Conservation (phyloP, 2,888 invertebrate species). For the Atethmia centrago region DNA sequence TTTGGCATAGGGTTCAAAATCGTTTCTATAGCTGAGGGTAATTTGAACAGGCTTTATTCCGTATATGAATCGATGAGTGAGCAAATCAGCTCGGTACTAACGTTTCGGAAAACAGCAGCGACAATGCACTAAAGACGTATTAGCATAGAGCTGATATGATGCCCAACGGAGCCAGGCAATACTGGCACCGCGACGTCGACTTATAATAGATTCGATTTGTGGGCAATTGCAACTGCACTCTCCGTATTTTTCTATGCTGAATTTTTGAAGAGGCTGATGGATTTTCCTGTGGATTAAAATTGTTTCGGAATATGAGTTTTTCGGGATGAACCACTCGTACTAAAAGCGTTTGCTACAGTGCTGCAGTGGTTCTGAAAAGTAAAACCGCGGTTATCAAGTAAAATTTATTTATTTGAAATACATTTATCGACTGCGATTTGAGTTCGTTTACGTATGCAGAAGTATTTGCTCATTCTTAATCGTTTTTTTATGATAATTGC, state of each 20-base stretch:
- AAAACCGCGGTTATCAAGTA: not conserved
- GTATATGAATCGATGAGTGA: constrained; percentile 38
- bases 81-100: constrained; percentile 58
- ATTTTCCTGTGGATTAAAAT: not conserved
- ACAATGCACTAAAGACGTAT: constrained; percentile 39
- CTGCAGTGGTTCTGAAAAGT: not conserved
- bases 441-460: not conserved
- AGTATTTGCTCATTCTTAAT: not conserved
- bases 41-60: constrained; percentile 35
- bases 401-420: not conserved
- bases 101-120: constrained; percentile 51
- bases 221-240: constrained; percentile 25
- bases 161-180: constrained; percentile 1
- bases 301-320: not conserved
- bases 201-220: constrained; percentile 12
- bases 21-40: constrained; percentile 6
- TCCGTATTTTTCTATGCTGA: constrained; percentile 15
- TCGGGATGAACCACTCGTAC: not conserved
- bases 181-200: not conserved
- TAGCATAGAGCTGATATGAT: constrained; percentile 42
- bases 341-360: not conserved
- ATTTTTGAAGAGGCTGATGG: constrained; percentile 30
- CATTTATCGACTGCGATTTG: not conserved
- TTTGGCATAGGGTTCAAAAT: constrained; percentile 40
- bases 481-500: too few species aligned